Evolutionary conservation across 2,888 invertebrate genomes (phyloP).

Genomic region (Chymomyza procnemis): DNA sequence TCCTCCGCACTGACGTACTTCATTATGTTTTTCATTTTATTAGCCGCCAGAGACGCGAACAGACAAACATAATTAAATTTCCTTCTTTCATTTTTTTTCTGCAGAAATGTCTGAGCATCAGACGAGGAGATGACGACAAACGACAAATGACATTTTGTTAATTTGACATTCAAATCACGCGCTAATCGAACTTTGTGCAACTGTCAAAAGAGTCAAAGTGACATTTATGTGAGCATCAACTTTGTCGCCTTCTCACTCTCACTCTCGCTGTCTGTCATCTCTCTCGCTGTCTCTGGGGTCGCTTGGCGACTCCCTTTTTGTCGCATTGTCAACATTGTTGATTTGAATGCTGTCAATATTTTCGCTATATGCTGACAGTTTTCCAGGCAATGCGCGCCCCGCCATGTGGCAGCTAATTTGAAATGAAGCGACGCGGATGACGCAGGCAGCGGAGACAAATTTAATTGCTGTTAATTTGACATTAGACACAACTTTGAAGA

Average conservation of each 20-base stretch:
- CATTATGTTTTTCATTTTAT: background rate
- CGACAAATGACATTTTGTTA: slow-evolving; percentile 33
- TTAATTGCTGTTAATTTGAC: slow-evolving; percentile 60
- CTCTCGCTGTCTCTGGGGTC: slow-evolving; percentile 17
- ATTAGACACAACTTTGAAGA: slow-evolving; percentile 12
- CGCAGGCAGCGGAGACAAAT: slow-evolving; percentile 21
- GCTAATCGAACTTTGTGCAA: slow-evolving; percentile 57
- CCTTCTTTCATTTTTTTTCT: too few relatives aligned
- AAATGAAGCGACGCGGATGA: background rate
- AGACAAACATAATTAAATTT: background rate
- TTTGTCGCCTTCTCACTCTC: slow-evolving; percentile 37
- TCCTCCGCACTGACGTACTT: background rate
- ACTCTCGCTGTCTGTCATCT: slow-evolving; percentile 6
- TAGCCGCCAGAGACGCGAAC: background rate
- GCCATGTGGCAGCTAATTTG: slow-evolving; percentile 21
- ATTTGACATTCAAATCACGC: slow-evolving; percentile 63
- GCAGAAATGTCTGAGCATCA: background rate
- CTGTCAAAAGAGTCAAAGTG: slow-evolving; percentile 62
- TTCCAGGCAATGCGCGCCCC: background rate
- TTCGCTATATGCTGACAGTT: slow-evolving; percentile 48
- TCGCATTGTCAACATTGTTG: slow-evolving; percentile 52
- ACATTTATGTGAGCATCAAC: slow-evolving; percentile 60
- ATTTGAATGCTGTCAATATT: slow-evolving; percentile 71
- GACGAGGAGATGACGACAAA: slow-evolving; percentile 1
- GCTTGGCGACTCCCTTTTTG: slow-evolving; percentile 2